Conservation (phyloP, 2,888 invertebrate species). For the Lymantria dispar region DNA sequence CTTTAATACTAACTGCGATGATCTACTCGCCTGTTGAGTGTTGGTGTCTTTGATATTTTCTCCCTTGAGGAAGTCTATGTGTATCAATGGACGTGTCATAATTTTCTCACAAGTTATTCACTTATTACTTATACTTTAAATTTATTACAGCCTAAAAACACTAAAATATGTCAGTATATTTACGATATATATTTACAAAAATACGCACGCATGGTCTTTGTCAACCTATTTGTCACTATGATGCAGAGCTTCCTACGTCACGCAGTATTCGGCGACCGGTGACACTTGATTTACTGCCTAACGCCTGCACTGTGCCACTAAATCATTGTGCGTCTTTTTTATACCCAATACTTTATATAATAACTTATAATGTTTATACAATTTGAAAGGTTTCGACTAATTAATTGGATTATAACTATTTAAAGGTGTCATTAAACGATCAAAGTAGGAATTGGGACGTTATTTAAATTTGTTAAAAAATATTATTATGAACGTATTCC, state of each 20-base stretch:
- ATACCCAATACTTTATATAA: slow-evolving; percentile 3
- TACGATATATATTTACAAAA: slow-evolving; percentile 43
- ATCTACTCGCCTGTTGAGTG: too few species aligned
- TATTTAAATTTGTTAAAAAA: not conserved
- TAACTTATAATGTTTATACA: slow-evolving; percentile 6
- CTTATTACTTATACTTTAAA: too few species aligned
- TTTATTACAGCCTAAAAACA: slow-evolving; percentile 7
- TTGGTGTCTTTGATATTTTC: too few species aligned
- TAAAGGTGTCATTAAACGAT: slow-evolving; percentile 8
- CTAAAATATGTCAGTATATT: slow-evolving; percentile 28
- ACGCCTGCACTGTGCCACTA: slow-evolving; percentile 33
- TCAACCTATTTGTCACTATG: slow-evolving; percentile 47
- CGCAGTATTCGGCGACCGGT: slow-evolving; percentile 34
- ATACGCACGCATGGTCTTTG: slow-evolving; percentile 38
- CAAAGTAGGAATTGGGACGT: slow-evolving; percentile 6
- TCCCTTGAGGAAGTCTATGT: too few species aligned
- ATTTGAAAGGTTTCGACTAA: slow-evolving; percentile 6
- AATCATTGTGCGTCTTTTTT: slow-evolving; percentile 26
- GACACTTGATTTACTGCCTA: slow-evolving; percentile 35
- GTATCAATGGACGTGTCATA: too few species aligned
- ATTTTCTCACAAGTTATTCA: too few species aligned
- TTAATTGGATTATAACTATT: slow-evolving; percentile 5
- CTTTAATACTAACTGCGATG: too few species aligned
- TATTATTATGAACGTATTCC: not conserved
- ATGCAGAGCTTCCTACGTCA: slow-evolving; percentile 46